Evolutionary conservation across 2,888 invertebrate species (phyloP).

Genomic region (Euzetes globulus): DNA sequence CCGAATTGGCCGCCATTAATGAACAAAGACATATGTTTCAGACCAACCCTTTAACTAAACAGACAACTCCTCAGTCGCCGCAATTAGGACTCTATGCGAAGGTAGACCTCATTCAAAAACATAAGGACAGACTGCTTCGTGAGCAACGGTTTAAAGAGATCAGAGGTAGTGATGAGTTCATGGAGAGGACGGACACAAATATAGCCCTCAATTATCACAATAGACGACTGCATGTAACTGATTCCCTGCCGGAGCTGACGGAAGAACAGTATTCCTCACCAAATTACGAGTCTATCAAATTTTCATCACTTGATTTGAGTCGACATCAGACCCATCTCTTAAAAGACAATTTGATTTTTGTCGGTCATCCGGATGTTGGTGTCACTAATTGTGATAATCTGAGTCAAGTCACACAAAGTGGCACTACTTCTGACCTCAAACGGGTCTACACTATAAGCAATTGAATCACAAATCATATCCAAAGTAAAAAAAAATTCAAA

Average conservation of each 20-base stretch:
- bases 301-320: not conserved
- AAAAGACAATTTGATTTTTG: slow-evolving; percentile 1
- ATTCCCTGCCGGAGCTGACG: too few species aligned
- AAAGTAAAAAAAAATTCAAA: too few species aligned
- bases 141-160: not conserved
- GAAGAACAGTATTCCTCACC: too few species aligned
- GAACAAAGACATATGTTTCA: not conserved
- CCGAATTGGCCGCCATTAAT: slow-evolving; percentile 32
- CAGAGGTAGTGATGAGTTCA: too few species aligned
- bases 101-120: not conserved
- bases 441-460: not conserved
- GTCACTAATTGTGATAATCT: not conserved
- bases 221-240: too few species aligned
- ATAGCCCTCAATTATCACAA: too few species aligned
- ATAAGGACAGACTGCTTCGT: not conserved
- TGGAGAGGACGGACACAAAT: too few species aligned
- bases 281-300: not conserved
- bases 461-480: too few species aligned
- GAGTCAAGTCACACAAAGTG: not conserved
- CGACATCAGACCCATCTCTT: not conserved
- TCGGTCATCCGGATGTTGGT: not conserved
- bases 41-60: not conserved
- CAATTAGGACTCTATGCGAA: slow-evolving; percentile 1
- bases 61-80: not conserved
- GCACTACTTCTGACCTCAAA: not conserved